Conservation (phyloP, 2,113 vertebrate genomes). For the Dromaius novaehollandiae region DNA sequence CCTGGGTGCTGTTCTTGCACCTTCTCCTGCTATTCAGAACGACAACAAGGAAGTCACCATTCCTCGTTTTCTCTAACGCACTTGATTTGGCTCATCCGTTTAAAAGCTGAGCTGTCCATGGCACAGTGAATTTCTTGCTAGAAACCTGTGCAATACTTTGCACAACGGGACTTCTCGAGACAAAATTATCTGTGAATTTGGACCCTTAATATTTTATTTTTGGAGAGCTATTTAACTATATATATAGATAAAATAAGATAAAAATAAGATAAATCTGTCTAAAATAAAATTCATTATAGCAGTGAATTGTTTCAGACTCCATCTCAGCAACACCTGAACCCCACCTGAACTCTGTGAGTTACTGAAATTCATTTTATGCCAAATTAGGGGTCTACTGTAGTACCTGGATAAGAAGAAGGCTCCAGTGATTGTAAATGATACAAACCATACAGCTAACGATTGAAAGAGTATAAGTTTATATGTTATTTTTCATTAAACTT, state of each 20-base stretch:
- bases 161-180: neutral
- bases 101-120: neutral
- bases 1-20: neutral
- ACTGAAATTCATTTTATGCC: neutral
- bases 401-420: neutral
- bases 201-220: neutral
- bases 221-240: no score
- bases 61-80: neutral
- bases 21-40: accelerated
- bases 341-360: neutral
- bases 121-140: neutral
- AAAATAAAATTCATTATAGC: neutral
- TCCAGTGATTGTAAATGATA: neutral
- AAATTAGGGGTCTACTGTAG: neutral
- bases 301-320: neutral
- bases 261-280: no score
- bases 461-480: neutral
- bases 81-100: accelerated
- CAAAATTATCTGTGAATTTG: neutral
- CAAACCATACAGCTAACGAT: neutral
- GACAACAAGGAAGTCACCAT: neutral
- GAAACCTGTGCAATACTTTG: neutral
- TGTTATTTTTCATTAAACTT: neutral
- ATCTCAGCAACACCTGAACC: neutral
- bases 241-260: no score